Evolutionary conservation across 2,888 invertebrate species (phyloP).

Genomic region (Watsonalla cultraria): DNA sequence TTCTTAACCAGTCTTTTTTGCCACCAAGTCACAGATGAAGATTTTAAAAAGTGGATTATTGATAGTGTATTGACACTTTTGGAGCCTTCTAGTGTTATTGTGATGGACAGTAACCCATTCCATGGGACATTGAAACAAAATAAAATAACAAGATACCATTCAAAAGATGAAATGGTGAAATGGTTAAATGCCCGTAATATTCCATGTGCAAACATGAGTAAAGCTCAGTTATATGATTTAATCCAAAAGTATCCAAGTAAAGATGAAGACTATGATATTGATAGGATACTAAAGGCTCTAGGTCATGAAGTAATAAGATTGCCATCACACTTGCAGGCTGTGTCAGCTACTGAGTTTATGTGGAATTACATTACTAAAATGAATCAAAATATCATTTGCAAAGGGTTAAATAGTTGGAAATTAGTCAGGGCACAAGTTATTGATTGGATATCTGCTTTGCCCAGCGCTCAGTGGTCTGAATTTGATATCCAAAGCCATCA

Average conservation of each 20-base stretch:
- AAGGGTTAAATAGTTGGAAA: too few relatives aligned
- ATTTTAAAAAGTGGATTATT: slow-evolving; percentile 46
- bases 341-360: slow-evolving; percentile 37
- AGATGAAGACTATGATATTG: slow-evolving; percentile 24
- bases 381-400: too few relatives aligned
- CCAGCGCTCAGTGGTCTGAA: too few relatives aligned
- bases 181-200: slow-evolving; percentile 40
- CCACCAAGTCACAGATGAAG: slow-evolving; percentile 22
- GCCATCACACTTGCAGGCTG: slow-evolving; percentile 32
- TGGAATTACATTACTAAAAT: slow-evolving; percentile 30
- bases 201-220: slow-evolving; percentile 37
- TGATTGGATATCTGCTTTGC: slow-evolving; percentile 5
- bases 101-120: slow-evolving; percentile 37
- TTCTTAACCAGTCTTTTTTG: slow-evolving; percentile 34
- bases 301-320: slow-evolving; percentile 44
- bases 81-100: slow-evolving; percentile 29
- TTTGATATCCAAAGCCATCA: too few relatives aligned
- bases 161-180: slow-evolving; percentile 40
- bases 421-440: slow-evolving; percentile 4
- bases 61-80: slow-evolving; percentile 33
- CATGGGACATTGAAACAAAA: slow-evolving; percentile 22
- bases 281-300: slow-evolving; percentile 34
- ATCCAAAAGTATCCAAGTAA: slow-evolving; percentile 24
- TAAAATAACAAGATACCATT: slow-evolving; percentile 33
- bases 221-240: slow-evolving; percentile 44